Evolutionary conservation across 1,140 invertebrate genomes (phyloP), one percentile per base, ranked within the genome.

Genomic region (Triops cancriformis): DNA sequence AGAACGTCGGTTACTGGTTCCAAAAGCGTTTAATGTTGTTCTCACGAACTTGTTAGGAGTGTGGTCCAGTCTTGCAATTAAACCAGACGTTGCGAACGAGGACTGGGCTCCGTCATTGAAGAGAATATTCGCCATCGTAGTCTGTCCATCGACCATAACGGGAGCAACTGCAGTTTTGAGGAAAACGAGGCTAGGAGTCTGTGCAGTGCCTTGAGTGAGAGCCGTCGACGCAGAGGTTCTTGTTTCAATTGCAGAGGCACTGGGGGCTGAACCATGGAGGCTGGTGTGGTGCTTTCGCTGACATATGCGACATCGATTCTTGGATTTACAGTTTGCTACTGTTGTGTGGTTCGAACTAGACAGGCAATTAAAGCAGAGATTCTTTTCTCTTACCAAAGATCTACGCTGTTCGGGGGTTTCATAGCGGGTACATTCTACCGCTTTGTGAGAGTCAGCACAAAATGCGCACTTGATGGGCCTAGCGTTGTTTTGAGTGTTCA

Each of bases 81-180:
- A 42, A 41, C 28, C n/a, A 10, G 74, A 75, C 0, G 74, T 75
- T 9, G 42, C 74, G 5, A 75, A 75, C 26, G 74, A 75, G 0
- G 51, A 12, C n/a, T 77, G 76, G 6, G 76, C 76, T 28, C 76
- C 76, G 26, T 77, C 76, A 41, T 77, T 64, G 2, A 77, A 77
- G 51, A 77, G 43, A 28, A 12, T 4, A 26, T 77, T 77, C 11
- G 72, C 76, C 9, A 26, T n/a, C 12, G 41, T 72, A 18, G 27
- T 41, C 27, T 31, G 64, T 31, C 42, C 73, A 7, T 31, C 26
- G 26, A 31, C 43, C 27, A 28, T 64, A 18, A 73, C 28, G 27
- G 72, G 72, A 11, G 64, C 27, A 1, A 73, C 23, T 10, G 76
- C 76, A 27, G 76, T 73, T 73, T 73, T 10, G 14, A 77, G 76